Base-by-base conservation (phyloP, 2,797 vertebrate genomes). In the Somateria mollissima region DNA sequence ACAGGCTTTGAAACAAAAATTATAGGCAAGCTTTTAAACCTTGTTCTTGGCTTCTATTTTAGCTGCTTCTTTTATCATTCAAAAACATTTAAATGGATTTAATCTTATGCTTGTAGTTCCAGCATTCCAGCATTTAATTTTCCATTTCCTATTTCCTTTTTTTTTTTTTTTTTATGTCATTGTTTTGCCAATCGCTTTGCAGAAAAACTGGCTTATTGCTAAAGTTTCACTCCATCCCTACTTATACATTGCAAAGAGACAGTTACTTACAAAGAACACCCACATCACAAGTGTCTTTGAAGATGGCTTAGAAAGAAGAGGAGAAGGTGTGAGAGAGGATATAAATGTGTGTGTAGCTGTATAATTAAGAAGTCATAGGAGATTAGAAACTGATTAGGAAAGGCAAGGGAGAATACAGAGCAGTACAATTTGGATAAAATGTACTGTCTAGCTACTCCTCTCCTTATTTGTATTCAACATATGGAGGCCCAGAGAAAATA, bases 291-390 rank as follows among this genome's bases (percentile, higher is more conserved):
- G 22, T 57, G n/a, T 64, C 74, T 92, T 94, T 92, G 94, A 93
- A 61, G 47, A 54, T 0, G 2, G 17, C n/a, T 92, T 74, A 77
- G 28, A 25, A 90, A 65, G 67, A 88, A 70, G 22, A 67, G 39
- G 27, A 78, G 53, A 74, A 87, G 45, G n/a, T 94, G 37, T 84
- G 37, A 85, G 65, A 73, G 41, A 64, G 30, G 61, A 47, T 90
- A 61, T 25, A 84, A 77, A 91, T 58, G 45, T 39, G 28, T 51
- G 34, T 39, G 32, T 49, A 84, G 12, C 32, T 84, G 51, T 66
- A 60, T 62, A 87, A 93, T 76, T 94, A 88, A 74, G 82, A 94
- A 95, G 77, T 82, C 81, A 87, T 27, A 76, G 25, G 53, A 89
- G 32, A 84, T 70, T 37, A 74, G 92, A 84, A 93, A 71, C 39